Conservation (phyloP, 2,797 vertebrate genomes). For the Pagetopsis macropterus region DNA sequence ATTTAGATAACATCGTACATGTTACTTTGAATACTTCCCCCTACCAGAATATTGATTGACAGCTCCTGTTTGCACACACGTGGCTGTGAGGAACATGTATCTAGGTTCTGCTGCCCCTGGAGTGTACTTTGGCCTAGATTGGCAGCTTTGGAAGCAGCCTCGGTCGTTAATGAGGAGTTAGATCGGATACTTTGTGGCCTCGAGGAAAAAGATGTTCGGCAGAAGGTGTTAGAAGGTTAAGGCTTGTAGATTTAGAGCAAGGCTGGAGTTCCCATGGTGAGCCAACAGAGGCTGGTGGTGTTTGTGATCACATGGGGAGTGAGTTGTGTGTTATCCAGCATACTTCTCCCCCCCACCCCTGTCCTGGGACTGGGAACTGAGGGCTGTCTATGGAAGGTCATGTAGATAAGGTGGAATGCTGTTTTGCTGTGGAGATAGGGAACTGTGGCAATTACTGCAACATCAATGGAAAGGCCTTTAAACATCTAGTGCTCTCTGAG, state of each 20-base stretch:
- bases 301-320: slow-evolving; percentile 53
- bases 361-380: slow-evolving; percentile 45
- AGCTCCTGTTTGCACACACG: slow-evolving; percentile 63
- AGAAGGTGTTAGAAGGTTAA: slow-evolving; percentile 51
- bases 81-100: slow-evolving; percentile 51
- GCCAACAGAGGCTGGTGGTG: slow-evolving; percentile 53
- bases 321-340: slow-evolving; percentile 40
- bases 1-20: slow-evolving; percentile 18
- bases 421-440: slow-evolving; percentile 62
- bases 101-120: slow-evolving; percentile 39
- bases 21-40: slow-evolving; percentile 20
- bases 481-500: slow-evolving; percentile 51
- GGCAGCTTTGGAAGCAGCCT: slow-evolving; percentile 44
- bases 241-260: slow-evolving; percentile 51
- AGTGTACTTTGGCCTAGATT: slow-evolving; percentile 46
- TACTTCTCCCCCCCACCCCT: neutral
- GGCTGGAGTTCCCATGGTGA: slow-evolving; percentile 42
- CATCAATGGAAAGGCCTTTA: slow-evolving; percentile 65
- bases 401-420: slow-evolving; percentile 71
- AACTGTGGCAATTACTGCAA: slow-evolving; percentile 62
- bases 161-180: slow-evolving; percentile 60
- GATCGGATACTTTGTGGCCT: slow-evolving; percentile 39
- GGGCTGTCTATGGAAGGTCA: slow-evolving; percentile 73
- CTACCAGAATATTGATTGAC: slow-evolving; percentile 60
- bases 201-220: slow-evolving; percentile 47